Evolutionary conservation across 2,113 vertebrate genomes (phyloP).

Genomic region (Coracopsis vasa): DNA sequence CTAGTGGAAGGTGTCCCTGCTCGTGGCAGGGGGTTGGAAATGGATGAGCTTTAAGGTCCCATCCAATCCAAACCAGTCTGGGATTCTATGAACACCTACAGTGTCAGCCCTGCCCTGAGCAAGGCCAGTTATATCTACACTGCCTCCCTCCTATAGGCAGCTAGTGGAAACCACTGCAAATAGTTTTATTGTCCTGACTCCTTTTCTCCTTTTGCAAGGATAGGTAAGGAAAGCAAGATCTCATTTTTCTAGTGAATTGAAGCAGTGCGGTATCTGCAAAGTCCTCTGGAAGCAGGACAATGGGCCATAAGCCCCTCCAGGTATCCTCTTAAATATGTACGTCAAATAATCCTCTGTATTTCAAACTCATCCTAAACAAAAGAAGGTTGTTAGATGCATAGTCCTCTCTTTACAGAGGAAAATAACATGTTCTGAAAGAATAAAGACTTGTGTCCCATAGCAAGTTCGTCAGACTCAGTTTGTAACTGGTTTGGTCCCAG

Average conservation of each 20-base stretch:
- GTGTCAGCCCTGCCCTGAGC: not conserved
- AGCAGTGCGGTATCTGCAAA: not conserved
- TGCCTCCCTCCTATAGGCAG: not conserved
- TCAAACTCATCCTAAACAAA: not conserved
- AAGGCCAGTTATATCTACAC: not conserved
- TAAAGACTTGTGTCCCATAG: not conserved
- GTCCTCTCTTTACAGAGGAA: not conserved
- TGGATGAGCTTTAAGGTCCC: not conserved
- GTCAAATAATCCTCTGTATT: not conserved
- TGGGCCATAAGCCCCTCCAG: not conserved
- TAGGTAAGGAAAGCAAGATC: not conserved
- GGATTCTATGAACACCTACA: not conserved
- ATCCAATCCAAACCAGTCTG: not conserved
- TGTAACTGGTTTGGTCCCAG: not conserved
- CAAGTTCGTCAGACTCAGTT: not conserved
- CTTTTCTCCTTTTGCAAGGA: not conserved
- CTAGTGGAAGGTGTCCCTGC: not conserved
- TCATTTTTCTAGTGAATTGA: not conserved
- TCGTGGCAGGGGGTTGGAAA: not conserved
- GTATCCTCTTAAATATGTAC: not conserved
- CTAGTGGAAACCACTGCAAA: not conserved
- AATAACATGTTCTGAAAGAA: not conserved
- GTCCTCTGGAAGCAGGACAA: not conserved
- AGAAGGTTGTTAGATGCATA: not conserved
- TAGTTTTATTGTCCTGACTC: not conserved